These are phyloP conservation scores for Oxyura jamaicensis DNA, from an alignment of 2,113 vertebrate genomes.

Conservation along the genomic window DNA sequence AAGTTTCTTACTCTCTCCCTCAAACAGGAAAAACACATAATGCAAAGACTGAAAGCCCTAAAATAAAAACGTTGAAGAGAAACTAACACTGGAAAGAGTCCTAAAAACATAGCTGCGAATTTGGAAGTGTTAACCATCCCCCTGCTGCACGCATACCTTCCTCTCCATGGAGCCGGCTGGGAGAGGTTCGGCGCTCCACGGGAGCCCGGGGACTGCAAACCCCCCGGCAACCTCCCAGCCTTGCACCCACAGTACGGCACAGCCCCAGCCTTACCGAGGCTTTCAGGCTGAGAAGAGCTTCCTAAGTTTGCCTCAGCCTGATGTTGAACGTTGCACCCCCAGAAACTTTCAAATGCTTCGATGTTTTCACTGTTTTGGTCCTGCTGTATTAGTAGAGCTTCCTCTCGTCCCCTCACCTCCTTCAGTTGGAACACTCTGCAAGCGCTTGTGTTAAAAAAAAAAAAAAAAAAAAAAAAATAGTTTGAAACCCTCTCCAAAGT, in stretches of 20 bases:
- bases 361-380: background rate
- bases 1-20: constrained; percentile 68
- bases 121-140: constrained; percentile 32
- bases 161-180: background rate
- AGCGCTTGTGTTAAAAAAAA: background rate
- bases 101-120: constrained; percentile 23
- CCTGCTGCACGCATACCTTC: constrained; percentile 20
- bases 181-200: background rate
- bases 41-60: constrained; percentile 61
- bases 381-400: background rate
- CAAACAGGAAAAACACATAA: constrained; percentile 70
- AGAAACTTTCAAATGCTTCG: background rate
- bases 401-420: background rate
- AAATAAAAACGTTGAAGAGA: constrained; percentile 69
- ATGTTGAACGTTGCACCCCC: background rate
- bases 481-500: constrained; percentile 66
- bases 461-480: background rate
- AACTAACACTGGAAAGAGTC: constrained; percentile 57
- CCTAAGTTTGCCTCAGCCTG: background rate
- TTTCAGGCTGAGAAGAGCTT: background rate
- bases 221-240: background rate
- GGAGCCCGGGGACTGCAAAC: background rate
- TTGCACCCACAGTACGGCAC: background rate
- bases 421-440: background rate
- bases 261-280: rapidly evolving